Evolutionary conservation across 1,140 invertebrate genomes (phyloP), one percentile per base, ranked within the genome.

Genomic region (Bombus pascuorum): DNA sequence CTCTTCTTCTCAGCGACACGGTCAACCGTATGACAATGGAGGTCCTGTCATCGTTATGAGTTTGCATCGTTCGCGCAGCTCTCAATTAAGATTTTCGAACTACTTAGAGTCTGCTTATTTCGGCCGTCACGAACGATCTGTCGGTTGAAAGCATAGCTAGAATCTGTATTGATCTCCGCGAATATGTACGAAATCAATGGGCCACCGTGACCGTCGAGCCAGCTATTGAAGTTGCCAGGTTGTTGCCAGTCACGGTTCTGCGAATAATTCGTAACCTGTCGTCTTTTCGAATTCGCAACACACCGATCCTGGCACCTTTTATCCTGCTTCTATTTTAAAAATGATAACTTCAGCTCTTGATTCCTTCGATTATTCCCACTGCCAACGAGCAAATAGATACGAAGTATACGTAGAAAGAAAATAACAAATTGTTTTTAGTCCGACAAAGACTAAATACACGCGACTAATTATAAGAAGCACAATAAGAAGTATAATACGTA

Each of bases 101-200:
- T 42, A 71, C 13, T 42, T 42, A 53, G 47, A 53, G 47, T 22
- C 47, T 22, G 47, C 47, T 53, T 53, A 53, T 53, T 53, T 53
- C 47, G 12, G 12, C 1, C 70, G 37, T 71, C 39, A 44, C 37
- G 70, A 34, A n/a, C 39, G 70, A 71, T 71, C 39, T 71, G 34
- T 71, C 39, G 39, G 70, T 42, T 25, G 66, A 83, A 78, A 72
- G 75, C 47, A 80, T 53, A 42, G 65, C 68, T 82, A 79, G 82
- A 88, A 88, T 78, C 74, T 66, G 80, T 83, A 72, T 86, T 75
- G 79, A 86, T 89, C 47, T 85, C 71, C 65, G 22, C 42, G 81
- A 81, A 77, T 90, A 91, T 90, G 87, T 90, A 90, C 73, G 81
- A 88, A 91, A 88, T 92, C 89, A 91, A 92, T 91, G 90, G 76